Conservation (phyloP, 2,113 vertebrate genomes). For the Elachura formosa region DNA sequence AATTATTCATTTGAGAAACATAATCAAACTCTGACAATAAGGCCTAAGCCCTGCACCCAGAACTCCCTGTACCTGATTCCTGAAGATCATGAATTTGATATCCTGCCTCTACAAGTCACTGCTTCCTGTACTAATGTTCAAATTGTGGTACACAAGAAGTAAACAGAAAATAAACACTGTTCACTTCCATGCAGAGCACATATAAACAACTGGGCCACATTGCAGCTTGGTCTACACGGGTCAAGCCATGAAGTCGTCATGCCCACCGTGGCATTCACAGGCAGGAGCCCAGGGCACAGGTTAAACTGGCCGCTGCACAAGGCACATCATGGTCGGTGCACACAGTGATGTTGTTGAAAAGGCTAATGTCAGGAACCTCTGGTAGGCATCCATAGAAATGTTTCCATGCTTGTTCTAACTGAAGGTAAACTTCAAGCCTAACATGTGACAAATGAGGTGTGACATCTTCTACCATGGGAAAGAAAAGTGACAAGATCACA, state of each 20-base stretch:
- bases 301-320: not conserved
- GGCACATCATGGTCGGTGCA: not conserved
- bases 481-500: not conserved
- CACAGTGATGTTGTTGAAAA: not conserved
- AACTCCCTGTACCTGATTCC: not conserved
- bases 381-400: not conserved
- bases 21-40: not conserved
- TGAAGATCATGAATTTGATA: not conserved
- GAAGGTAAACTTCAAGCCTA: not conserved
- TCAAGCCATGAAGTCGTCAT: accelerated
- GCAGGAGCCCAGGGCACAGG: not conserved
- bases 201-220: accelerated
- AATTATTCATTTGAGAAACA: not conserved
- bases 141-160: not conserved
- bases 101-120: not conserved
- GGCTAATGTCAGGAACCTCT: not conserved
- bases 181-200: not conserved
- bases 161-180: not conserved
- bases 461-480: not conserved
- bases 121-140: not conserved
- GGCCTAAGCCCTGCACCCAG: not conserved
- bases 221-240: not conserved
- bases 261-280: not conserved
- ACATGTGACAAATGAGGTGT: not conserved
- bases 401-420: not conserved